Evolutionary conservation across 2,888 invertebrate genomes (phyloP).

Genomic region (Drymonia ruficornis): DNA sequence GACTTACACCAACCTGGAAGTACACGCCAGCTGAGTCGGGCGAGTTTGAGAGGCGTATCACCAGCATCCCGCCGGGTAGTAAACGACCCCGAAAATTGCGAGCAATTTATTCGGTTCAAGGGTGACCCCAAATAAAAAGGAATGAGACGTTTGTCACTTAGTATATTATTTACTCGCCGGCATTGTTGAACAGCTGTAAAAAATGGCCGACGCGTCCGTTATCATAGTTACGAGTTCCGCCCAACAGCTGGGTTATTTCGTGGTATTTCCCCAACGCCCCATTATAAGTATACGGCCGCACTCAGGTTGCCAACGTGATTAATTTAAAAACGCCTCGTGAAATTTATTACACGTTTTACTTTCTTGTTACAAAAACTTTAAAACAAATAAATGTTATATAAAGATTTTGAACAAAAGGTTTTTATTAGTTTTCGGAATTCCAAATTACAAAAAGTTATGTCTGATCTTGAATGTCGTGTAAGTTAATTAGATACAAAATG

Average conservation of each 20-base stretch:
- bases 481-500: constrained; percentile 6
- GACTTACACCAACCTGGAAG: constrained; percentile 40
- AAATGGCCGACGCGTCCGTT: constrained; percentile 46
- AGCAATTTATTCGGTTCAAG: constrained; percentile 79
- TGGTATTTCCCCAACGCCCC: constrained; percentile 48
- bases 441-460: constrained; percentile 15
- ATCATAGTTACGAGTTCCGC: constrained; percentile 35
- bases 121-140: constrained; percentile 75
- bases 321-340: constrained; percentile 36
- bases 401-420: constrained; percentile 8
- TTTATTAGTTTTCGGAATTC: constrained; percentile 5
- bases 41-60: constrained; percentile 66
- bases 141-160: constrained; percentile 75
- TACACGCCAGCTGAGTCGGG: constrained; percentile 47
- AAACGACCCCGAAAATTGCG: constrained; percentile 79
- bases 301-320: constrained; percentile 40
- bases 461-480: constrained; percentile 10
- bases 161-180: constrained; percentile 73
- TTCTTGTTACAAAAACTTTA: constrained; percentile 25
- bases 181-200: constrained; percentile 48
- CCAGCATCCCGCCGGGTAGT: constrained; percentile 72
- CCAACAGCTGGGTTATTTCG: constrained; percentile 35
- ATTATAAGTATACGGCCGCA: constrained; percentile 45
- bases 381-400: constrained; percentile 2
- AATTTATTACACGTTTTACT: constrained; percentile 38